Evolutionary conservation across 2,113 vertebrate species (phyloP).

Genomic region (Nannobrachium achirus): DNA sequence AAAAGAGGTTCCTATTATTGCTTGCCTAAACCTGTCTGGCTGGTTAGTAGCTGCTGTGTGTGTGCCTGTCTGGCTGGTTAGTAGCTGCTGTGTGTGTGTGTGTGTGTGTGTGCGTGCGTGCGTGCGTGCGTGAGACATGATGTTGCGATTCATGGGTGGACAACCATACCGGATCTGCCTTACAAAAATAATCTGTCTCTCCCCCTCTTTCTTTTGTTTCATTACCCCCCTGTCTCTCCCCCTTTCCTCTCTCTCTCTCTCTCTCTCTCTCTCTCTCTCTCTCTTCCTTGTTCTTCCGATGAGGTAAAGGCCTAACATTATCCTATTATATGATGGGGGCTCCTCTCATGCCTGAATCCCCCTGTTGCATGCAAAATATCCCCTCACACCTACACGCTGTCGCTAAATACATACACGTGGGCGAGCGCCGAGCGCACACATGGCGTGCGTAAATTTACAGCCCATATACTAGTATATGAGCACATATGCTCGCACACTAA

Average conservation of each 20-base stretch:
- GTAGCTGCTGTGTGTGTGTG: conserved; percentile 30
- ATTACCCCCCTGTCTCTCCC: conserved; percentile 21
- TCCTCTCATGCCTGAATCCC: conserved; percentile 68
- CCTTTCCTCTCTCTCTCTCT: not conserved
- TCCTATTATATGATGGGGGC: conserved; percentile 63
- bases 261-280: conserved; percentile 27
- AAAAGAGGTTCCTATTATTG: conserved; percentile 40
- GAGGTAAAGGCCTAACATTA: conserved; percentile 62
- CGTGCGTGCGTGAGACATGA: not conserved
- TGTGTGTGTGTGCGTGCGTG: not conserved
- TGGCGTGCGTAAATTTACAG: conserved; percentile 12
- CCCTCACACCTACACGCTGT: conserved; percentile 60
- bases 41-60: conserved; percentile 41
- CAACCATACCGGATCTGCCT: conserved; percentile 47
- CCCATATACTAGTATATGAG: conserved; percentile 40
- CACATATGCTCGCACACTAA: not conserved
- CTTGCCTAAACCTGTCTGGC: conserved; percentile 58
- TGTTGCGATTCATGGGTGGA: conserved; percentile 51
- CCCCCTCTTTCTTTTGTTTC: conserved; percentile 16
- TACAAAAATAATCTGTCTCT: conserved; percentile 55
- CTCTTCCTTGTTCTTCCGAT: conserved; percentile 54
- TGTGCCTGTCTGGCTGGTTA: conserved; percentile 55
- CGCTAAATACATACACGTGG: not conserved
- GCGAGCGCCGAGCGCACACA: conserved; percentile 56
- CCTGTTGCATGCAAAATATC: conserved; percentile 62